phyloP scores from a whole-genome alignment of 2,888 invertebrate genomes.

The Eretmocerus hayati region DNA sequence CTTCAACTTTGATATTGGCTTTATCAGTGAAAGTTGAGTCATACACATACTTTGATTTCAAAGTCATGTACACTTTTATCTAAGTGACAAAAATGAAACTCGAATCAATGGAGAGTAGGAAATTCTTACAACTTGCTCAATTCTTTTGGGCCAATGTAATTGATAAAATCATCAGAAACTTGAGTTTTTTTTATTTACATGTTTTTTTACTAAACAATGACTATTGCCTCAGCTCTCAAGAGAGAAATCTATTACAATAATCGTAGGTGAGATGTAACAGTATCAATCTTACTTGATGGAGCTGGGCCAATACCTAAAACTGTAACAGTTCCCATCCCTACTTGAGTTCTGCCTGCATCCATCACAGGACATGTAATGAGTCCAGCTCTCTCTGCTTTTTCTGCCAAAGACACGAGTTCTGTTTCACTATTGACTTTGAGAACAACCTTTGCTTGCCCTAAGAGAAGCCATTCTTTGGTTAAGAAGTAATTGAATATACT shows the following conservation, averaged over 20 bases:
- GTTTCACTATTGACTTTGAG: conserved; percentile 54
- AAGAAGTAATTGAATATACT: conserved; percentile 41
- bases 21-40: too few relatives aligned
- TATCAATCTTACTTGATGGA: conserved; percentile 51
- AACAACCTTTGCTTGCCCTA: conserved; percentile 71
- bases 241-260: conserved; percentile 53
- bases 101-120: too few relatives aligned
- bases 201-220: too few relatives aligned
- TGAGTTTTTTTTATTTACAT: too few relatives aligned
- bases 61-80: too few relatives aligned
- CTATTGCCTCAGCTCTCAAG: too few relatives aligned
- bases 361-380: conserved; percentile 49
- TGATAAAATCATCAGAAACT: too few relatives aligned
- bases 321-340: conserved; percentile 61
- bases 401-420: conserved; percentile 50
- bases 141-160: too few relatives aligned
- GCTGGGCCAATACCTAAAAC: conserved; percentile 72
- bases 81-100: too few relatives aligned
- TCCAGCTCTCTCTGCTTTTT: conserved; percentile 50
- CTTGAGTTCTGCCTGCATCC: conserved; percentile 70
- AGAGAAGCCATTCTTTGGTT: conserved; percentile 56
- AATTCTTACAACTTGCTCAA: too few relatives aligned
- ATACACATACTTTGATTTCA: too few relatives aligned
- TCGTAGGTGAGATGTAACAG: conserved; percentile 59
- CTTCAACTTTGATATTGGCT: too few relatives aligned